Evolutionary conservation across 2,113 vertebrate species (phyloP).

Genomic region (Hypocryptadius cinnamomeus): DNA sequence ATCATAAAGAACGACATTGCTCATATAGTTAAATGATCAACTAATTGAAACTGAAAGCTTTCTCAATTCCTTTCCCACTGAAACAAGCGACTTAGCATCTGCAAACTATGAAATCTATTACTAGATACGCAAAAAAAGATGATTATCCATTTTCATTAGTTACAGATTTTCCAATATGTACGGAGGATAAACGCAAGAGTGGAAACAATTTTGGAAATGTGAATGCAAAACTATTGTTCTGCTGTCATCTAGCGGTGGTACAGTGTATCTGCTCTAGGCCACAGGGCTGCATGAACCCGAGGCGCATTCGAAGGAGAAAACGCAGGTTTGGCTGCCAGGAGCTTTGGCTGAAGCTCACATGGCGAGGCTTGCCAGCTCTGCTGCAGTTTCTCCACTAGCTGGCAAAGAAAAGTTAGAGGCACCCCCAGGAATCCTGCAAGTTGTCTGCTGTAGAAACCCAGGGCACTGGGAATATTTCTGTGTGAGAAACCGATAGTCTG

Average conservation of each 20-base stretch:
- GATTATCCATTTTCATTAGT: conserved; percentile 19
- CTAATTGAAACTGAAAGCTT: not conserved
- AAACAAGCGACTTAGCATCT: not conserved
- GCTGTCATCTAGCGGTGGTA: conserved; percentile 66
- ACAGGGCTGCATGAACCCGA: not conserved
- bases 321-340: not conserved
- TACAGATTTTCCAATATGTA: not conserved
- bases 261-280: not conserved
- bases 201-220: not conserved
- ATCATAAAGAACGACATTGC: not conserved
- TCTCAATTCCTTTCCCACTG: not conserved
- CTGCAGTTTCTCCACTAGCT: not conserved
- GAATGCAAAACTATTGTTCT: conserved; percentile 44
- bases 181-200: not conserved
- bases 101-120: not conserved
- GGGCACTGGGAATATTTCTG: too few species aligned
- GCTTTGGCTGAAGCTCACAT: not conserved
- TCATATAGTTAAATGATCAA: not conserved
- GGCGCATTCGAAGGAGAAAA: not conserved
- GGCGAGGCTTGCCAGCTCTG: not conserved
- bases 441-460: too few species aligned
- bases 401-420: not conserved
- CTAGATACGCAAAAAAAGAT: not conserved
- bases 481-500: too few species aligned
- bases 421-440: not conserved